Evolutionary conservation across 2,888 invertebrate species (phyloP), one percentile per base, ranked within the genome.

Genomic region (Megaustenia siamemsis): DNA sequence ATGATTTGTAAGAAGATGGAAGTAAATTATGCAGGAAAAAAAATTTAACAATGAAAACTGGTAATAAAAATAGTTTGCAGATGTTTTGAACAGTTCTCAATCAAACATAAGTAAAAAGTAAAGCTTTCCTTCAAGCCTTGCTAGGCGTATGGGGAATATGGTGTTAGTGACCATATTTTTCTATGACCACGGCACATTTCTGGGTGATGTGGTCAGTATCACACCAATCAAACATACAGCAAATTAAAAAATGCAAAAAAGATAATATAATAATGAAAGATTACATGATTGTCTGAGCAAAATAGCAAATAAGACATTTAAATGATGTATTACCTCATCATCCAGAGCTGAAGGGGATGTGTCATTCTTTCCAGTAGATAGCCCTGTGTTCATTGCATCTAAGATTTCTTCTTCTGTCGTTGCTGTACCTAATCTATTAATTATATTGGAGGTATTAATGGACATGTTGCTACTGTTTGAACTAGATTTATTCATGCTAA

Each of bases 341-440:
- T 91, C 89, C 81, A 87, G 68, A 89, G 90, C 71, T 89, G 82
- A 38, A 66, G 78, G 60, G 35, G 85, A 60, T 66, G 69, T 38
- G 40, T 86, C 87, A 86, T 75, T n/a, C 63, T 86, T 53, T 68
- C 82, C 76, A 89, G 87, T 77, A 88, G 89, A 68, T 90, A 89
- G 18, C 88, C 87, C 83, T 43, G 49, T 90, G 90, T 68, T 90
- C 89, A 81, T 89, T 87, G 85, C 89, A 90, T 68, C 86, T 82
- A 88, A 85, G 10, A 88, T 73, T 71, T 90, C 89, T 49, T 88
- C 86, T 60, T 90, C 89, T 60, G 88, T 82, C 43, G 86, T 88
- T 21, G 75, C 60, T 68, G 84, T 68, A 38, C 69, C 35, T 38
- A 73, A 60, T 68, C 79, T 86, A 38, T 40, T 32, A 15, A 45